Base-by-base conservation (phyloP, 2,113 vertebrate genomes). In the Corydoras sp. region DNA sequence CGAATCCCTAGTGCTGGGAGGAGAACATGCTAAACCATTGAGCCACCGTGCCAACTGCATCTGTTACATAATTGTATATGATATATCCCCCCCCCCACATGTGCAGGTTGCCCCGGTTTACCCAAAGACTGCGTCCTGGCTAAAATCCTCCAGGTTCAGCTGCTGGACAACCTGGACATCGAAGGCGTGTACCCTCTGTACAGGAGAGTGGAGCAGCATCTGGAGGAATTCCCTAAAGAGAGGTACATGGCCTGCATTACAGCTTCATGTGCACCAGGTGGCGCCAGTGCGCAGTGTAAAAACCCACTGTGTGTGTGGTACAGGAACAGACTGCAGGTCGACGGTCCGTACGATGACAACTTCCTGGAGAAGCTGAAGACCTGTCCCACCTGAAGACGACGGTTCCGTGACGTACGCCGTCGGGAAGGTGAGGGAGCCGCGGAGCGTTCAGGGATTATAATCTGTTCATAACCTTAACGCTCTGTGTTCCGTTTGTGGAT, bases 151-250 rank as follows among this genome's bases (percentile, higher is more conserved):
- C 93, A 95, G 83, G 92, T 92, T 74, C 97, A 99, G 90, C 95
- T 95, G 94, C 85, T 99, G 78, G 97, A 99, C 86, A 90, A 86
- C 78, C 82, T 97, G 85, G 95, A 99, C 84, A 95, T 99, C 4
- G 95, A 99, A 81, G 97, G 96, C 50, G 86, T 99, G 75, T 91
- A 93, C 74, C 96, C 95, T 32, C 84, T 99, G 78, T 98, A 95
- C 83, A 90, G 85, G 31, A 86, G 93, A 68, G 88, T 99, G 49
- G 93, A 98, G 74, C 92, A 90, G 61, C 92, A 99, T 83, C 85
- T 98, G 71, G 92, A 94, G 74, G 90, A 95, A 71, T 98, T 92
- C 81, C 95, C 96, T 1, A 94, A 95, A 76, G 92, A 97, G 76
- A 94, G 96, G 96, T 96, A 29, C 81, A n/a, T 56, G 29, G 30